Base-by-base conservation (phyloP, 2,888 invertebrate genomes). In the Lasioglossum malachurum region DNA sequence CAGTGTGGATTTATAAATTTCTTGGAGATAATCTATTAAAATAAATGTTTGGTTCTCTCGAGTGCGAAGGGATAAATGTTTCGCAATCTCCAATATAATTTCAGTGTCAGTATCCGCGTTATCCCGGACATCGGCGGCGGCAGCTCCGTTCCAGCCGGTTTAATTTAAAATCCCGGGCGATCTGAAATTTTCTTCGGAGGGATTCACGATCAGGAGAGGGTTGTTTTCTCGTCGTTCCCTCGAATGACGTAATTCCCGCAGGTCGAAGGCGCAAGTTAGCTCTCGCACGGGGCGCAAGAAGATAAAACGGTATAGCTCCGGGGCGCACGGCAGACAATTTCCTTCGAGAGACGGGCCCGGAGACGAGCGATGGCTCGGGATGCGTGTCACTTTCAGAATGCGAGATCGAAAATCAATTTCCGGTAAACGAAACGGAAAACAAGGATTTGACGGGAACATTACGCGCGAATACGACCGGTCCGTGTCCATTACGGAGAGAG, bases 331-430 rank as follows among this genome's bases (percentile, higher is more conserved):
- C 83, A 87, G 87, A 90, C 90, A 90, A 90, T 90, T 90, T 90
- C 86, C 90, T 87, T 60, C 57, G 80, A 86, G 84, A 86, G 89
- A 83, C 75, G 74, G 64, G 10, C 75, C 74, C 31, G 79, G 82
- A 87, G 85, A 85, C 76, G 75, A 71, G 41, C 67, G 84, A 64
- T 81, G 60, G 83, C 75, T 84, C 76, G 72, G 69, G 88, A 73
- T 84, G 89, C 88, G 84, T 87, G 90, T 91, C 91, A 85, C 83
- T 86, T 75, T 27, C 89, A 88, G 83, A 88, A 87, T 82, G 80
- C 60, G 72, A 80, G 88, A 91, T 89, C 84, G 87, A 86, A 81
- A 89, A 91, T 88, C 90, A 86, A 91, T 91, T 89, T 88, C 87
- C 86, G 80, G 53, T 72, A 69, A 75, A 82, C 80, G 86, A 87